A percentile compares a stretch with the other conserved stretches of the same genome.
phyloP scores from a whole-genome alignment of 1,140 invertebrate species.

The Trichonephila clavipes region DNA sequence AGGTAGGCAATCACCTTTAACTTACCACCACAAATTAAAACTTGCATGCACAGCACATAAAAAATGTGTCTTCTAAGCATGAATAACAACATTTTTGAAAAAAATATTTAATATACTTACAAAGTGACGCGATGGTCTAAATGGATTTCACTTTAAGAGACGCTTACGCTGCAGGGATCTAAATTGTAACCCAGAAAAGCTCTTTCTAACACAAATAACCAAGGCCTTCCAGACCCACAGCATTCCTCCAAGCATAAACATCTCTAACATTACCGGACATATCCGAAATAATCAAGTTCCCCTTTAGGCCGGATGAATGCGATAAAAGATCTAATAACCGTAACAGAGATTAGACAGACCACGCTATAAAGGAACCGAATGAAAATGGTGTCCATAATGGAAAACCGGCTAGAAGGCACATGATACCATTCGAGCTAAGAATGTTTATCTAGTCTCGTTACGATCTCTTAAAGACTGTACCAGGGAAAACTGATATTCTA shows the following conservation, averaged over 20 bases:
- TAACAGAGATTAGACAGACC: conserved; percentile 11
- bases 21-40: too few species aligned
- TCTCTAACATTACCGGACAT: background rate
- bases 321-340: conserved; percentile 46
- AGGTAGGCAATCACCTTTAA: too few species aligned
- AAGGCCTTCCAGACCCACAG: background rate
- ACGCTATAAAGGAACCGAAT: background rate
- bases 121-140: background rate
- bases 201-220: background rate
- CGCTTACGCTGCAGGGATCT: background rate
- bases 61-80: too few species aligned
- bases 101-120: too few species aligned
- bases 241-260: background rate
- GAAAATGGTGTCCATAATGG: conserved; percentile 21
- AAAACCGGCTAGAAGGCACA: background rate
- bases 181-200: background rate
- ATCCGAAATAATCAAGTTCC: conserved; percentile 38
- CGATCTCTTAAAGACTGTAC: background rate
- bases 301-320: conserved; percentile 41
- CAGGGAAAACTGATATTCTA: background rate
- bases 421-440: background rate
- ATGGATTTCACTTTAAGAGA: background rate
- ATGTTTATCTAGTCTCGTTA: conserved; percentile 22
- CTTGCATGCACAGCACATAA: too few species aligned
- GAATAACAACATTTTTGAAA: too few species aligned